These are phyloP conservation scores for Oithona nana DNA, from an alignment of 2,888 invertebrate species.

Conservation along the genomic window DNA sequence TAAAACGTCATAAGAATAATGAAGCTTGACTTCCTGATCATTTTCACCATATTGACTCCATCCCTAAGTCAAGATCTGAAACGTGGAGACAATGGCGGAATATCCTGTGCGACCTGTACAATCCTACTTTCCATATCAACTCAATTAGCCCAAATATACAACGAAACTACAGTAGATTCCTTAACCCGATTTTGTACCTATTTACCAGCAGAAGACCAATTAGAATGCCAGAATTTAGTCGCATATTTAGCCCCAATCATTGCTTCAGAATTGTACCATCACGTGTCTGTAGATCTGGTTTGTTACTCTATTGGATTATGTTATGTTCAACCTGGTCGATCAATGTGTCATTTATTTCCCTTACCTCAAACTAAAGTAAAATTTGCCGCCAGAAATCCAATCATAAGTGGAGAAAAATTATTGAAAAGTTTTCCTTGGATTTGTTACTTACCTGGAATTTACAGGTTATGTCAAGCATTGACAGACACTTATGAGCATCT, in stretches of 20 bases:
- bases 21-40: too few relatives aligned
- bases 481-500: not conserved
- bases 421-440: conserved; percentile 3
- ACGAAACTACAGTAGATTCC: not conserved
- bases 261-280: not conserved
- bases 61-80: too few relatives aligned
- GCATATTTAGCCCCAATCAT: not conserved
- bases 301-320: not conserved
- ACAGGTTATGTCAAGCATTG: not conserved
- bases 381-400: not conserved
- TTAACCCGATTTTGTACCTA: not conserved
- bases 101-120: not conserved
- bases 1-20: too few relatives aligned
- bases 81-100: not conserved
- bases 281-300: not conserved
- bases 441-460: conserved; percentile 3
- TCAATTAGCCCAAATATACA: not conserved
- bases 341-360: not conserved
- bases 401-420: not conserved
- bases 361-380: not conserved
- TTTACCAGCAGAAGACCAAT: not conserved
- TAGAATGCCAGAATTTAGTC: not conserved
- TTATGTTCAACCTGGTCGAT: not conserved
- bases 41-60: too few relatives aligned
- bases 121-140: not conserved